Conservation (phyloP, 2,888 invertebrate species). For the Lepas anatifera region DNA sequence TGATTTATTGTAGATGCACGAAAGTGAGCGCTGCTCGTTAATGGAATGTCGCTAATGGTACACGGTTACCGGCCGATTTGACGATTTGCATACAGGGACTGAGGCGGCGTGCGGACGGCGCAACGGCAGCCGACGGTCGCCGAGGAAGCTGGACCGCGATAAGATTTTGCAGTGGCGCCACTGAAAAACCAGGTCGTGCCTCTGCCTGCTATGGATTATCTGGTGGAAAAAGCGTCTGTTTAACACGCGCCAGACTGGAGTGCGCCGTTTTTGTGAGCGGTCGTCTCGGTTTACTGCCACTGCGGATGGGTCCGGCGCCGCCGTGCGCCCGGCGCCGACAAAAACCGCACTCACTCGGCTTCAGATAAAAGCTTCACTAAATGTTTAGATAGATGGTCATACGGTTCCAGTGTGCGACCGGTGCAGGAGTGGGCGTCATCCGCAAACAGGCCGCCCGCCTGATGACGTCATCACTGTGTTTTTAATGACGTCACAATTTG, state of each 20-base stretch:
- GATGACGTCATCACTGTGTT: too few relatives aligned
- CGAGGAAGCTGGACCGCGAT: background rate
- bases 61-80: background rate
- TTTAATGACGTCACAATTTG: too few relatives aligned
- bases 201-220: background rate
- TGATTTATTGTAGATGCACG: slow-evolving; percentile 6
- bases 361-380: slow-evolving; percentile 11
- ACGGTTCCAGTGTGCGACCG: background rate
- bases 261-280: background rate
- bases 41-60: slow-evolving; percentile 9
- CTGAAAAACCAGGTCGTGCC: background rate
- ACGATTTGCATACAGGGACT: slow-evolving; percentile 5
- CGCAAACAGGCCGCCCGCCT: background rate
- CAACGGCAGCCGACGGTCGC: background rate
- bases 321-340: background rate
- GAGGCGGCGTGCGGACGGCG: background rate
- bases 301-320: background rate
- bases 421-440: background rate
- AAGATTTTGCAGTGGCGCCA: background rate
- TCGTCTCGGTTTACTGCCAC: background rate
- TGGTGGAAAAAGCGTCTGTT: background rate
- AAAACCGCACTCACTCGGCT: background rate
- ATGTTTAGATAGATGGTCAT: slow-evolving; percentile 9
- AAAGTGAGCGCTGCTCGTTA: slow-evolving; percentile 8
- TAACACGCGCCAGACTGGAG: background rate